Evolutionary conservation across 1,140 invertebrate genomes (phyloP).

Genomic region (Drosophila tsacasi): DNA sequence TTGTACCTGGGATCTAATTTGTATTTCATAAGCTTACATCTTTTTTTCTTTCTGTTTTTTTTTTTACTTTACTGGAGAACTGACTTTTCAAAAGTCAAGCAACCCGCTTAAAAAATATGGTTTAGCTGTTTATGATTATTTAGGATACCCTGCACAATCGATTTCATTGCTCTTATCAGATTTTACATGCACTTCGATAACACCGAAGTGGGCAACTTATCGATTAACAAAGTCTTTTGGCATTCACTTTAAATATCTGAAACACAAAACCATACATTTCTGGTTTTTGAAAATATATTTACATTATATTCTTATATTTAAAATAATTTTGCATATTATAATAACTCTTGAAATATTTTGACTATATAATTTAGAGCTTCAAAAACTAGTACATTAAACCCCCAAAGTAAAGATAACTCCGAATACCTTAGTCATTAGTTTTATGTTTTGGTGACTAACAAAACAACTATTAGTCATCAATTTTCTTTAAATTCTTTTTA

Average conservation of each 20-base stretch:
- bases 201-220: no score
- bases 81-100: not conserved
- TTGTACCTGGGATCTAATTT: not conserved
- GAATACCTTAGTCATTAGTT: not conserved
- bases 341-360: not conserved
- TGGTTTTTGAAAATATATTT: no score
- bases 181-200: no score
- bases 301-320: no score
- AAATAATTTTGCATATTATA: no score
- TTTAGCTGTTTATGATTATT: not conserved
- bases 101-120: not conserved
- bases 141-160: no score
- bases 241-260: no score
- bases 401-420: not conserved
- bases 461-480: not conserved
- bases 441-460: slow-evolving; percentile 4
- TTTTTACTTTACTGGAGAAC: no score
- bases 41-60: not conserved
- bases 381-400: not conserved
- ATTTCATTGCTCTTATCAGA: no score
- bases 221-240: no score
- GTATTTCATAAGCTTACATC: not conserved
- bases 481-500: not conserved
- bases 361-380: not conserved
- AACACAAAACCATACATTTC: no score